A percentile compares a stretch with the other conserved stretches of the same genome.
Evolutionary conservation across 2,797 vertebrate genomes (phyloP).

Genomic region (Carapus acus): DNA sequence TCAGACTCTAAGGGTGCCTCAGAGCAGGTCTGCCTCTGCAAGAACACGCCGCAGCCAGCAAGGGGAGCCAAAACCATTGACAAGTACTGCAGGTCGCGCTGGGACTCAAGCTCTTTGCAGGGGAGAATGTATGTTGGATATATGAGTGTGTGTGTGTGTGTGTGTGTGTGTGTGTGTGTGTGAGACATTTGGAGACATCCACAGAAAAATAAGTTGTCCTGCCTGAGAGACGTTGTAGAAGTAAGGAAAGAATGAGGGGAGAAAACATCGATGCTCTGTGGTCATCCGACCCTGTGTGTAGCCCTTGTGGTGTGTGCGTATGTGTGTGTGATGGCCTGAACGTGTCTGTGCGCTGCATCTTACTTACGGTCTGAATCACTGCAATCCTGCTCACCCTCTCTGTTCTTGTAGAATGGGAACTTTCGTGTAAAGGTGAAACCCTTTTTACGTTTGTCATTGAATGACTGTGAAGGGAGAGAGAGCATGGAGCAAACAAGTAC

Average conservation of each 20-base stretch:
- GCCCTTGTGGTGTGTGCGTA: conserved; percentile 41
- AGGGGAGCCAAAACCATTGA: conserved; percentile 27
- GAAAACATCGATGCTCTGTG: conserved; percentile 67
- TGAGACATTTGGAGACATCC: conserved; percentile 6
- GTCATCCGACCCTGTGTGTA: conserved; percentile 44
- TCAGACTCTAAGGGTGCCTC: conserved; percentile 70
- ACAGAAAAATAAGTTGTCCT: conserved; percentile 18
- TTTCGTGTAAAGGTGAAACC: conserved; percentile 99
- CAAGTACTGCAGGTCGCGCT: neutral
- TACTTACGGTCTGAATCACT: conserved; percentile 99
- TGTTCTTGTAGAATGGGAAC: conserved; percentile 99
- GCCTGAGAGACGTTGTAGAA: conserved; percentile 30
- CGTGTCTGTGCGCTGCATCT: conserved; percentile 42
- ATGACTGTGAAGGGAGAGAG: conserved; percentile 98
- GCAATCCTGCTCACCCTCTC: conserved; percentile 95
- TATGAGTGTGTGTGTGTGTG: no score
- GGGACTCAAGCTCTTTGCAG: conserved; percentile 5
- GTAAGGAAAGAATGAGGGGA: conserved; percentile 50
- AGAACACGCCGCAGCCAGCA: conserved; percentile 39
- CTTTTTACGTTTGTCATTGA: conserved; percentile 99
- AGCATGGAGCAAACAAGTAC: conserved; percentile 94
- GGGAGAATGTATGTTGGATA: no score
- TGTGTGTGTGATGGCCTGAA: conserved; percentile 21
- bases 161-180: no score
- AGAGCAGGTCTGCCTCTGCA: conserved; percentile 24